Evolutionary conservation across 2,113 vertebrate species (phyloP).

Genomic region (Hemiprocne comata): DNA sequence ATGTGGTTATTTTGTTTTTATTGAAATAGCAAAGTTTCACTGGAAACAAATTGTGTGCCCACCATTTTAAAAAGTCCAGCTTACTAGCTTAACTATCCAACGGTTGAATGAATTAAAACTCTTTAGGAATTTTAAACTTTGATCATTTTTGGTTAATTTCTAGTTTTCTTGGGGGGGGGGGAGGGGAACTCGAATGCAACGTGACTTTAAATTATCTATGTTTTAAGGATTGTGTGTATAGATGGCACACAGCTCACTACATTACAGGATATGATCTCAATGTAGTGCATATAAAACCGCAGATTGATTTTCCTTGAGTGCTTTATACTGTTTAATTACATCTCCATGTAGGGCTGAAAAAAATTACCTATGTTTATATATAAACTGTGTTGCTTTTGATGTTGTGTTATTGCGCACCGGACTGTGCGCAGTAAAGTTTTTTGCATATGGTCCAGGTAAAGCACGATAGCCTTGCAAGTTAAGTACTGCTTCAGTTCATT

Average conservation of each 20-base stretch:
- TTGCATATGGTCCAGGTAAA: conserved; percentile 77
- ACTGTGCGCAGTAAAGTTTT: conserved; percentile 64
- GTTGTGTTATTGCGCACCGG: conserved; percentile 79
- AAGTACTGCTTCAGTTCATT: conserved; percentile 80
- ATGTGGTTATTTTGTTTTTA: conserved; percentile 75
- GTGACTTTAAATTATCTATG: conserved; percentile 64
- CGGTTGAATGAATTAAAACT: conserved; percentile 70
- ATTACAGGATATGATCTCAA: conserved; percentile 85
- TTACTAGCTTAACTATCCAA: conserved; percentile 35
- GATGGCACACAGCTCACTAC: conserved; percentile 68
- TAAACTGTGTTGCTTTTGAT: conserved; percentile 83
- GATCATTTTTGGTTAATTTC: conserved; percentile 74
- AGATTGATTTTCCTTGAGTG: conserved; percentile 89
- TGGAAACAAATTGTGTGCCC: conserved; percentile 65
- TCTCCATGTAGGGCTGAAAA: conserved; percentile 90
- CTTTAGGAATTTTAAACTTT: conserved; percentile 76
- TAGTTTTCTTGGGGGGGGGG: conserved; percentile 70
- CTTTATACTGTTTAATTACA: conserved; percentile 86
- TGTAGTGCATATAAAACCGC: conserved; percentile 73
- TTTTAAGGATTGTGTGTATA: conserved; percentile 64
- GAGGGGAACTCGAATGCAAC: conserved; percentile 56
- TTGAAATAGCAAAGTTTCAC: conserved; percentile 63
- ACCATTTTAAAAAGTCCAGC: conserved; percentile 41
- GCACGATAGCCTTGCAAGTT: conserved; percentile 76
- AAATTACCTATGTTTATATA: conserved; percentile 83